Evolutionary conservation across 2,797 vertebrate species (phyloP), one percentile per base, ranked within the genome.

Genomic region (Gymnoscopelus braueri): DNA sequence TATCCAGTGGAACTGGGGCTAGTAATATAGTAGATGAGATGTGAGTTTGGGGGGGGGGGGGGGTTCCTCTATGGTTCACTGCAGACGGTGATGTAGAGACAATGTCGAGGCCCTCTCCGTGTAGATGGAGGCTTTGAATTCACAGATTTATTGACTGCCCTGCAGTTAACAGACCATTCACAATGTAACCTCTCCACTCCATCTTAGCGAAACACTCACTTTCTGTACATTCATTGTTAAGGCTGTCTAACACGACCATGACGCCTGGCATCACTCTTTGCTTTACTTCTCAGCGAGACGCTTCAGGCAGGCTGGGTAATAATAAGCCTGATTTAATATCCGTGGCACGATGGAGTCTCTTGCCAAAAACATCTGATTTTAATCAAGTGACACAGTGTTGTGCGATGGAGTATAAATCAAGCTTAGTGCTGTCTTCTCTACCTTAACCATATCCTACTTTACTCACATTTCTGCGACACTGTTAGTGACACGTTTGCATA

Each of bases 61-160:
- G 52, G 26, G 6, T 67, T 71, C 60, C 65, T 65, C 62, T 69
- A 8, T 61, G 66, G 67, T 70, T 74, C 19, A 26, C 24, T 65
- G 56, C 68, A 63, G 69, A 75, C 1, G 9, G 48, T 78, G 73
- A 80, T 77, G 72, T 70, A 60, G 73, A 69, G 77, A 75, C 7
- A 19, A 49, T 8, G 13, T 49, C 3, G 60, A 62, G 49, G 52
- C n/a, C n/a, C n/a, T n/a, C n/a, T 70, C 53, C 49, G 6, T 35
- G 0, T 4, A 29, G 26, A 52, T 56, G 65, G 67, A 74, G 50
- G 52, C 32, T 71, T 26, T 44, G 63, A 3, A 69, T 79, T 23
- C 72, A 35, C 63, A 62, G 64, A 82, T 77, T 47, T 78, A 57
- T 76, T 69, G 62, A 65, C 61, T 60, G 52, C 65, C 60, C 69